Base-by-base conservation (phyloP, 2,113 vertebrate species). In the Halcyon senegalensis region DNA sequence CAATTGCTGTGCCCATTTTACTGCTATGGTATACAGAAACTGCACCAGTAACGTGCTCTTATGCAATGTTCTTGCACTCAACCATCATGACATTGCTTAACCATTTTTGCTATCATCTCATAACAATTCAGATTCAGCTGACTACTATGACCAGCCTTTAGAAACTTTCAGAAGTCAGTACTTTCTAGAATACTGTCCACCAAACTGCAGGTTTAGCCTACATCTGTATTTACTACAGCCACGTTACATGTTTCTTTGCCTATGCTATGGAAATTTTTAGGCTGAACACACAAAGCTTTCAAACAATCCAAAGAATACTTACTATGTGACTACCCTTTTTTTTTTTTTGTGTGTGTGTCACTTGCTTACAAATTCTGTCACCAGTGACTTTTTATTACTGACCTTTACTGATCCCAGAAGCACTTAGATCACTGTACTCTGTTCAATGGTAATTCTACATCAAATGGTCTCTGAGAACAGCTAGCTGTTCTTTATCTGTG, bases 1-100 rank as follows among this genome's bases (percentile, higher is more conserved):
- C 24, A 51, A 48, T 33, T 58, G 16, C 11, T 15, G 3, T 55
- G 48, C 16, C 11, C 8, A 28, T 89, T 79, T 77, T 35, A 62
- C 27, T 62, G 24, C 23, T 58, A 31, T 0, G 0, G 20, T 39
- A 78, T 2, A 72, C 11, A 67, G 24, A 75, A 67, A 33, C 5
- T 62, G 39, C 33, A 76, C 41, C 30, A 31, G 16, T 59, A 60
- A 76, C 21, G 16, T 33, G 13, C 17, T 77, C 13, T 43, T 60
- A n/a, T 0, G 3, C 28, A 80, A 5, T 44, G 68, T 64, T 68
- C 48, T 89, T 21, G 3, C 10, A 62, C 25, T 60, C 4, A n/a
- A 46, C 25, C 35, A 43, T 39, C 30, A 35, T 9, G 30, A 66
- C 17, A 53, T 13, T 69, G 19, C 35, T 56, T 56, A 87, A 73